A percentile compares a stretch with the other conserved stretches of the same genome.
phyloP scores from a whole-genome alignment of 2,113 vertebrate genomes.

The Phalacrocorax brasilianus region DNA sequence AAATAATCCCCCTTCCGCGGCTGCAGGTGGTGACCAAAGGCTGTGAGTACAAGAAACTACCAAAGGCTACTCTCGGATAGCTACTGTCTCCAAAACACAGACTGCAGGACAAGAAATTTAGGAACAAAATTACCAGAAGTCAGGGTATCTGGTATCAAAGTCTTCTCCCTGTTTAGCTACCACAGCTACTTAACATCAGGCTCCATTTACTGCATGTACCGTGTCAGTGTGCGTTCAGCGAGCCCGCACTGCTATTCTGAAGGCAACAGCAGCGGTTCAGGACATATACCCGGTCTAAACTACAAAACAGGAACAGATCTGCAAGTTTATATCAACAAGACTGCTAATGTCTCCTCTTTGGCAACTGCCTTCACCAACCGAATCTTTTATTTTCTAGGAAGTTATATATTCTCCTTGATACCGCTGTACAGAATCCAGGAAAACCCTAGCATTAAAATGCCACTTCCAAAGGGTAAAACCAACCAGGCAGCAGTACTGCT shows the following conservation, averaged over 20 bases:
- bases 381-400: neutral
- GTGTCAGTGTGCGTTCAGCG: neutral
- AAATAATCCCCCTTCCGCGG: neutral
- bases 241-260: rapidly evolving
- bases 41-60: neutral
- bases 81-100: neutral
- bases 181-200: neutral
- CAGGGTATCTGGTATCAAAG: neutral
- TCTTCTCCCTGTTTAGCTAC: neutral
- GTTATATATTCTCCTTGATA: neutral
- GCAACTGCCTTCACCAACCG: neutral
- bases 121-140: neutral
- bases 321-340: neutral
- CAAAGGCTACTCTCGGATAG: neutral
- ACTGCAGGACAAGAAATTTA: neutral
- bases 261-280: neutral
- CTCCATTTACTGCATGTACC: neutral
- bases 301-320: neutral
- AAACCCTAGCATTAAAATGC: neutral
- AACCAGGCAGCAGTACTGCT: neutral
- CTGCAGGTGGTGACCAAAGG: neutral
- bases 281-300: neutral
- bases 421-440: neutral
- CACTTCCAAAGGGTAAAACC: neutral
- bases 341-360: neutral